Evolutionary conservation across 2,797 vertebrate species (phyloP), one percentile per base, ranked within the genome.

Genomic region (Fistularia commersonii): DNA sequence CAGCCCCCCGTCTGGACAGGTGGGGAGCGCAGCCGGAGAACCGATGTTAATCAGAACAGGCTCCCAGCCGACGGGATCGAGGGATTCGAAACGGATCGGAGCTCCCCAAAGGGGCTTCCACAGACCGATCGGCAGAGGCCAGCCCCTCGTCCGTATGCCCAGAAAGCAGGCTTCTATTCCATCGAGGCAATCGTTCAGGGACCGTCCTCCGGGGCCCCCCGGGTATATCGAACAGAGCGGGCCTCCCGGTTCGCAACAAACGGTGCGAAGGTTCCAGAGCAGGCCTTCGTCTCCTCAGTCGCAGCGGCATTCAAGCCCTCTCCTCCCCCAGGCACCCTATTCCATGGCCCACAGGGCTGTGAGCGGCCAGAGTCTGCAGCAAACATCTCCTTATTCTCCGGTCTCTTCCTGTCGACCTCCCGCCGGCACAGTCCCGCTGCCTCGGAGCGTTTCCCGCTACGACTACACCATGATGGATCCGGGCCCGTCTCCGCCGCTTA

Each of bases 141-240:
- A 90, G 53, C 92, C 93, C 1, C 80, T 93, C 1, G 89, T 90
- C 0, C 83, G 88, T 8, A 86, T 91, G 80, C 72, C 88, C 9
- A 83, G 89, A 54, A 85, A 61, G 13, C 79, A 89, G 7, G 54
- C 87, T 0, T 55, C 86, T 3, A 40, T 86, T 72, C 76, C 78
- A 13, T 79, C 80, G 39, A 83, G 88, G 56, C 86, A 91, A 51
- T 89, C 90, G 58, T 69, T 91, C 54, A 87, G 84, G 78, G 76
- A 57, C 51, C 68, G 82, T 51, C 71, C 72, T 9, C 48, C 38
- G 41, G 11, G 37, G 8, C 78, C 74, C 9, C 78, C 76, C 15
- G 46, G 73, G 5, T 81, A 86, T n/a, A 41, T 87, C 10, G 89
- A 85, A 66, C 83, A 79, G 11, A 72, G 58, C 59, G 77, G 72